These are phyloP conservation scores for Onthophagus sagittarius DNA, from an alignment of 2,888 invertebrate species.

Conservation along the genomic window DNA sequence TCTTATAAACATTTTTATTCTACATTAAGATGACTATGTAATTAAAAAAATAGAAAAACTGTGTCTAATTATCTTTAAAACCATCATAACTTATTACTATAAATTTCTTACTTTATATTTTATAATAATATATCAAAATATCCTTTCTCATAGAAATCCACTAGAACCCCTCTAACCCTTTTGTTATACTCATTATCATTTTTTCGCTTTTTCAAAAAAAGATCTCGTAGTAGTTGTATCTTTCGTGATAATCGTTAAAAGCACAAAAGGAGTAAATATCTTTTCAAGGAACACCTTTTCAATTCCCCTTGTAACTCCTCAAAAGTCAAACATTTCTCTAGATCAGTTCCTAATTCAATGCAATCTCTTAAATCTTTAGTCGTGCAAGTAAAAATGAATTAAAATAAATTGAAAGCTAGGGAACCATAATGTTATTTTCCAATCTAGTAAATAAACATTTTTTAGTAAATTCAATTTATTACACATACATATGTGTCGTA, in stretches of 20 bases:
- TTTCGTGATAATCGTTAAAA: slow-evolving; percentile 33
- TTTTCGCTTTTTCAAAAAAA: slow-evolving; percentile 19
- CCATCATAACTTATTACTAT: no score
- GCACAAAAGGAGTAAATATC: slow-evolving; percentile 27
- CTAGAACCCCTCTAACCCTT: slow-evolving; percentile 23
- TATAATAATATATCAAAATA: slow-evolving; percentile 11
- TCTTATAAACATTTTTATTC: no score
- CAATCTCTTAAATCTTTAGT: slow-evolving; percentile 21
- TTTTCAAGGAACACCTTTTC: slow-evolving; percentile 32
- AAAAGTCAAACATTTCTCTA: slow-evolving; percentile 34
- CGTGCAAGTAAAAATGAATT: slow-evolving; percentile 19
- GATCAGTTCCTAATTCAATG: slow-evolving; percentile 32
- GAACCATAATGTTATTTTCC: slow-evolving; percentile 15
- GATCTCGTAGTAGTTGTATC: no score
- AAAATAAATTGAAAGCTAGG: slow-evolving; percentile 17
- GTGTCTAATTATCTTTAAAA: no score
- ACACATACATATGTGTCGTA: slow-evolving; percentile 26
- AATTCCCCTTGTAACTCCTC: slow-evolving; percentile 33
- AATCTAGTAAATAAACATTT: slow-evolving; percentile 17
- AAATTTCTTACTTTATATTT: neutral
- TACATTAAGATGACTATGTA: no score
- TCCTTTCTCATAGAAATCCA: slow-evolving; percentile 19
- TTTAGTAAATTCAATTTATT: neutral
- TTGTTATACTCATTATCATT: slow-evolving; percentile 24
- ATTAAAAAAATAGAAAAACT: no score